phyloP scores from a whole-genome alignment of 2,888 invertebrate species.

The Bruchidius siliquastri region DNA sequence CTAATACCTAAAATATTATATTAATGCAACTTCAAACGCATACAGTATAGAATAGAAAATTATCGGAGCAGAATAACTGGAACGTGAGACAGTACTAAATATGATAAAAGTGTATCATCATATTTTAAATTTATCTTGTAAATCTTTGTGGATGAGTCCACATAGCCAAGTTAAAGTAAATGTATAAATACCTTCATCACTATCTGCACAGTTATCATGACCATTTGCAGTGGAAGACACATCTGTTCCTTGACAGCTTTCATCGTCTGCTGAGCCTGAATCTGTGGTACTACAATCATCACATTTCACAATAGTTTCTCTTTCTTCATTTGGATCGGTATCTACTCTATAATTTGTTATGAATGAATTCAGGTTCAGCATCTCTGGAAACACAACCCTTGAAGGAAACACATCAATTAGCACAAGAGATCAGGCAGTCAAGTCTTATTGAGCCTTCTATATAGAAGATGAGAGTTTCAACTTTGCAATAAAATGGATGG shows the following conservation, averaged over 20 bases:
- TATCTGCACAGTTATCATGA: constrained; percentile 51
- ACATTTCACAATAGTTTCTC: constrained; percentile 49
- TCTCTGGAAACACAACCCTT: constrained; percentile 78
- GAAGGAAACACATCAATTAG: constrained; percentile 26
- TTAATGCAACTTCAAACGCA: neutral
- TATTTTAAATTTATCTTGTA: too few relatives aligned
- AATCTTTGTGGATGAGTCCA: too few relatives aligned
- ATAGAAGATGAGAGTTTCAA: too few relatives aligned
- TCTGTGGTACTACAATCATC: constrained; percentile 68
- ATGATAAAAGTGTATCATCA: too few relatives aligned
- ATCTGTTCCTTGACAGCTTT: constrained; percentile 51
- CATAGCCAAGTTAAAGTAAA: too few relatives aligned
- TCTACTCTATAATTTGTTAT: constrained; percentile 43
- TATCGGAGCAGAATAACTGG: too few relatives aligned
- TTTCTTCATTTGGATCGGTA: constrained; percentile 45
- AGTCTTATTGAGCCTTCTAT: too few relatives aligned
- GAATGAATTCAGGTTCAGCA: constrained; percentile 72
- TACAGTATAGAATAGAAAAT: neutral
- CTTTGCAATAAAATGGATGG: too few relatives aligned
- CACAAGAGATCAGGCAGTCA: neutral
- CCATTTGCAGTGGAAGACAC: constrained; percentile 42
- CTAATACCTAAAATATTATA: too few relatives aligned
- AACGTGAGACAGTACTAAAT: too few relatives aligned
- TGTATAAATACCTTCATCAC: constrained; percentile 61
- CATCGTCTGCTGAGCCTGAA: constrained; percentile 66